Percentiles rank a stretch among this genome's conserved stretches.
Evolutionary conservation across 2,797 vertebrate genomes (phyloP).

Genomic region (Oreochromis mossambicus): DNA sequence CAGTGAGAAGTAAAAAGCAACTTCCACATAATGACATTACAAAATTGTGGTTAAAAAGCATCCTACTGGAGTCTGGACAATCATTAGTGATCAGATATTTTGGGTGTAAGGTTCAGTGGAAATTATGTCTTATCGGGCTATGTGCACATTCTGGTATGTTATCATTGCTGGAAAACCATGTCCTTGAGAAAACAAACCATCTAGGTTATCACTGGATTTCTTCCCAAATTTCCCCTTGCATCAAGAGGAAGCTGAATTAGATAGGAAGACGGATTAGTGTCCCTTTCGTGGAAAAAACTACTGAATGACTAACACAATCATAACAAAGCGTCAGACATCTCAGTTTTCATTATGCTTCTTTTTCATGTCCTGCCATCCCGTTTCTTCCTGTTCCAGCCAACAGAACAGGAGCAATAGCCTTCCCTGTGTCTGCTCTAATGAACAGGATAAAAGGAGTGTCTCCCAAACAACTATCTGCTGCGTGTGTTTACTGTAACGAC

Average conservation of each 20-base stretch:
- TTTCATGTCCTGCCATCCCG: conserved; percentile 36
- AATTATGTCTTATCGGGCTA: neutral
- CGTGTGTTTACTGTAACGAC: neutral
- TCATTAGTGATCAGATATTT: neutral
- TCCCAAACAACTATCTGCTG: neutral
- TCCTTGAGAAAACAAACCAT: conserved; percentile 15
- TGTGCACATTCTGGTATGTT: neutral
- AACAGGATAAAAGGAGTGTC: neutral
- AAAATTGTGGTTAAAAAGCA: neutral
- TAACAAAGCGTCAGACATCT: neutral
- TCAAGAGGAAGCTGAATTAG: neutral
- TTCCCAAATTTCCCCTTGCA: neutral
- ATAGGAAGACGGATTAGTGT: neutral
- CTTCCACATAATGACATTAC: neutral
- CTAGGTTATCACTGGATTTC: neutral
- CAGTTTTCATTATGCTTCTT: neutral
- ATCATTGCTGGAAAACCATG: neutral
- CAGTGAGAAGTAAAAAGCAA: neutral
- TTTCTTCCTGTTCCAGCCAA: conserved; percentile 9
- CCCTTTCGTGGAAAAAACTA: neutral
- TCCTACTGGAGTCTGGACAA: neutral
- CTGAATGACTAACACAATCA: neutral
- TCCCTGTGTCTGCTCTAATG: neutral
- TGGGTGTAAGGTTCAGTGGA: neutral
- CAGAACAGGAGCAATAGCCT: neutral